These are phyloP conservation scores for Benitochromis conjunctus DNA, from an alignment of 2,113 vertebrate genomes.

Conservation along the genomic window DNA sequence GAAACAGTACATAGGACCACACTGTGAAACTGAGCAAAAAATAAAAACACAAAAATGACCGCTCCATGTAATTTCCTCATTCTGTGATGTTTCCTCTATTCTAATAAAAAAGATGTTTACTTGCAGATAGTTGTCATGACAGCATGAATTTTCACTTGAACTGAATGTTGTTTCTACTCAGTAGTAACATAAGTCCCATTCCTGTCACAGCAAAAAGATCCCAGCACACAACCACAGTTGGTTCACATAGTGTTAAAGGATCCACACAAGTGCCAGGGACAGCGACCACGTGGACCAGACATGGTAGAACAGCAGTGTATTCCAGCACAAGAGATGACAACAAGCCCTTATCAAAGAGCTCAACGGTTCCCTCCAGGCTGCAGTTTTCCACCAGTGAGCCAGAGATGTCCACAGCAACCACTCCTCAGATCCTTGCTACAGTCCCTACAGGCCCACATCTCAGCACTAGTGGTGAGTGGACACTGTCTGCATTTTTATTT, in stretches of 20 bases:
- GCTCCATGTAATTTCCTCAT: not conserved
- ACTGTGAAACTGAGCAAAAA: not conserved
- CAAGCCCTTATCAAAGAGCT: not conserved
- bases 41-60: not conserved
- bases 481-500: not conserved
- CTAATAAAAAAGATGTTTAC: not conserved
- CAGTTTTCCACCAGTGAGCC: not conserved
- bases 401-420: not conserved
- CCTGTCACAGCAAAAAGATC: slow-evolving; percentile 5
- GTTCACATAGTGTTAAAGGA: not conserved
- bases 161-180: not conserved
- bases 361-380: not conserved
- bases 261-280: not conserved
- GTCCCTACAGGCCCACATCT: not conserved
- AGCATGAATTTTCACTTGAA: not conserved
- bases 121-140: not conserved
- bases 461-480: slow-evolving; percentile 11
- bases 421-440: not conserved
- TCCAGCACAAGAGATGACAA: not conserved
- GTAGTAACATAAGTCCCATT: not conserved
- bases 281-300: not conserved
- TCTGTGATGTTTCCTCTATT: not conserved
- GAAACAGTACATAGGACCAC: not conserved
- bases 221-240: not conserved
- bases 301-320: not conserved